Evolutionary conservation across 2,113 vertebrate genomes (phyloP), one percentile per base, ranked within the genome.

Genomic region (Collichthys lucidus): DNA sequence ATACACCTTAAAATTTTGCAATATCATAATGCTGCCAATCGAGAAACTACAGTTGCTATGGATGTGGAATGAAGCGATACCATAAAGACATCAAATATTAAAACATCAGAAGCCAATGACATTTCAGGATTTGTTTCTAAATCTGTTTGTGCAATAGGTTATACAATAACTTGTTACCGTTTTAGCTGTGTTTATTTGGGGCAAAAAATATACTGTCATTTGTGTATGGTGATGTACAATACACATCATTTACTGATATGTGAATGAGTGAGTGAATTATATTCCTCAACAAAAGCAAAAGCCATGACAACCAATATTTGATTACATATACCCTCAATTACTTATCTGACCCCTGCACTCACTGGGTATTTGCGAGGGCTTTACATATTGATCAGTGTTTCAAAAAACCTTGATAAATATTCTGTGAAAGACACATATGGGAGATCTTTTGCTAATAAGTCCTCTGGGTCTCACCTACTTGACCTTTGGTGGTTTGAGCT

Each of bases 401-500:
- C 2, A 73, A 50, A 84, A 75, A 2, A 8, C 0, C 56, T 74
- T 77, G 64, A 86, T 74, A 81, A 64, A 57, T 63, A 80, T 76
- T 85, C 74, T 68, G 19, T 80, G 29, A 83, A 78, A 83, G 22
- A 74, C 56, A 24, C 40, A 71, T 15, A n/a, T 70, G 71, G 66
- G 66, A 68, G 61, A 62, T 22, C 82, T 67, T 26, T 71, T 24
- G 35, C 76, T 89, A 89, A 87, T 82, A 86, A 87, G 78, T 86
- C 86, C 84, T 79, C 20, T 44, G 64, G 83, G 84, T 87, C 76
- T 68, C 52, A 82, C 65, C 82, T 69, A 46, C 71, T 78, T 87
- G 86, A 91, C 77, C 82, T 86, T 80, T 87, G 83, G 63, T 31
- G 71, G 35, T 79, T 73, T 79, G 52, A 53, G 62, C 49, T 79